Conservation (phyloP, 2,113 vertebrate species). For the Microtus pennsylvanicus region DNA sequence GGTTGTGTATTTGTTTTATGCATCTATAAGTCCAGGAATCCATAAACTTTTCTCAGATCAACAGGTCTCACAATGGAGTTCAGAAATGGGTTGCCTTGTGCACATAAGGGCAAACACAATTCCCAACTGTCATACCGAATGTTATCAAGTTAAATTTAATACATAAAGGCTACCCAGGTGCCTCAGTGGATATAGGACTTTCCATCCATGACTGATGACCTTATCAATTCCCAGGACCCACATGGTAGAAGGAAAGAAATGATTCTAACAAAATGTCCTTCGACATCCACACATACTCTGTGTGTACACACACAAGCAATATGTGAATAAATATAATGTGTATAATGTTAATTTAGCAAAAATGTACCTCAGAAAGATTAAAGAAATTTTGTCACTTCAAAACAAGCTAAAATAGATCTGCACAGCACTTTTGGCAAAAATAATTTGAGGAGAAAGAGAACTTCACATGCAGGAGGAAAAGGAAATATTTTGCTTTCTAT, state of each 20-base stretch:
- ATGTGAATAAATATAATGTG: not conserved
- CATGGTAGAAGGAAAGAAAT: too few relatives aligned
- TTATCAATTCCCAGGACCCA: not conserved
- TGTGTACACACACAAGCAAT: not conserved
- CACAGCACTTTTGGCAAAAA: conserved; percentile 49
- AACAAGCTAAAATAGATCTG: conserved; percentile 46
- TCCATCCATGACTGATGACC: not conserved
- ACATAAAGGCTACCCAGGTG: not conserved
- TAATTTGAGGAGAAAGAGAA: not conserved
- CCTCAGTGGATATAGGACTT: too few relatives aligned
- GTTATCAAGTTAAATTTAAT: not conserved
- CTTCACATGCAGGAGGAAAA: conserved; percentile 36
- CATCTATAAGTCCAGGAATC: not conserved
- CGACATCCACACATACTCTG: not conserved
- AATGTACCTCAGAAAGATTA: conserved; percentile 6
- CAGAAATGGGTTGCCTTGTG: not conserved
- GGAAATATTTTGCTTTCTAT: conserved; percentile 26
- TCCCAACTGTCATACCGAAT: not conserved
- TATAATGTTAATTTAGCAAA: not conserved
- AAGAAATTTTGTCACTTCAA: not conserved
- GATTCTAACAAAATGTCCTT: not conserved
- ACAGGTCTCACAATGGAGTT: not conserved
- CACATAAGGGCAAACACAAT: not conserved
- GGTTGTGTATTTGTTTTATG: not conserved
- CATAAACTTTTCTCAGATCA: not conserved